Conservation (phyloP, 2,797 vertebrate genomes). For the Malacoraja senta region DNA sequence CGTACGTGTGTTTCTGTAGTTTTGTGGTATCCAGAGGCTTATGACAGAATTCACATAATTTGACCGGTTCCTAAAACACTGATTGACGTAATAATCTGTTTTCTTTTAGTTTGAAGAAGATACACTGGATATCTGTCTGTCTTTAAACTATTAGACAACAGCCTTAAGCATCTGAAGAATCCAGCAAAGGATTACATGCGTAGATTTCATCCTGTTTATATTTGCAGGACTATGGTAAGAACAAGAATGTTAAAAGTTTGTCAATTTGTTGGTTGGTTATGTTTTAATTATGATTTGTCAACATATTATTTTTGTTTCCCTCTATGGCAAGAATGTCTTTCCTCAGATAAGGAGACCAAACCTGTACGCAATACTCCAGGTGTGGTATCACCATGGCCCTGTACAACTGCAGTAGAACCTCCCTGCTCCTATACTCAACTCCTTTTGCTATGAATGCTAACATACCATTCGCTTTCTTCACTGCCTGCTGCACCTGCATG, state of each 20-base stretch:
- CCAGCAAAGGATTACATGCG: conserved; percentile 71
- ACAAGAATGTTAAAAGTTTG: not conserved
- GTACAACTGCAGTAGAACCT: too few species aligned
- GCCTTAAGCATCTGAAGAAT: conserved; percentile 72
- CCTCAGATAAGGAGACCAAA: too few species aligned
- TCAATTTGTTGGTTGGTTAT: not conserved
- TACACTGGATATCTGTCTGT: conserved; percentile 75
- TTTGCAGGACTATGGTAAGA: conserved; percentile 87
- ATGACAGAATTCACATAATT: too few species aligned
- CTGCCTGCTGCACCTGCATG: too few species aligned
- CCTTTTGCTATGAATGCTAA: too few species aligned
- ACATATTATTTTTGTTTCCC: not conserved
- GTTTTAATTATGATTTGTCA: not conserved
- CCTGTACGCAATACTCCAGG: too few species aligned
- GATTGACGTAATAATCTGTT: not conserved
- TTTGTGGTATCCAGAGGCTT: too few species aligned
- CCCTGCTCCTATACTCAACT: too few species aligned
- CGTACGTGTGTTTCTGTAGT: too few species aligned
- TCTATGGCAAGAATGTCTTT: too few species aligned
- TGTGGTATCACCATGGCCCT: too few species aligned
- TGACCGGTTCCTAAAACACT: not conserved
- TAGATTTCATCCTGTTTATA: conserved; percentile 76
- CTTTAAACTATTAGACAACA: conserved; percentile 77
- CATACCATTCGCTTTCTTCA: too few species aligned
- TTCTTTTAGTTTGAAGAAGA: conserved; percentile 75